Conservation (phyloP, 2,797 vertebrate genomes). For the Taenioides sp. region DNA sequence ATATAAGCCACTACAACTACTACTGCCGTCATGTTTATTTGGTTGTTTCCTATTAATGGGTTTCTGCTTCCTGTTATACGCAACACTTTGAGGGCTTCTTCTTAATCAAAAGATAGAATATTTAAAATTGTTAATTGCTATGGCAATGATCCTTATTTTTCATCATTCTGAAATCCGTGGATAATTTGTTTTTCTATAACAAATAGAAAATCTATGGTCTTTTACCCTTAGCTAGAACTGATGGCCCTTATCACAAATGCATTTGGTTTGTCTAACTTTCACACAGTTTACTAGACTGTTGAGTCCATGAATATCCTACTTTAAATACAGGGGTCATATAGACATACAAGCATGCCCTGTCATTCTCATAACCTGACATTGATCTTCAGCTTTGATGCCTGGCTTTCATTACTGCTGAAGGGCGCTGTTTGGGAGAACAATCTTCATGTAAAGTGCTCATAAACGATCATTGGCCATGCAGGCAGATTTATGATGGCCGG, state of each 20-base stretch:
- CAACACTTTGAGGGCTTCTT: too few relatives aligned
- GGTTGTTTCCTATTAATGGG: too few relatives aligned
- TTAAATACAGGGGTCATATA: constrained; percentile 28
- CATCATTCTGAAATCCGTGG: too few relatives aligned
- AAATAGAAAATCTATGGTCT: neutral
- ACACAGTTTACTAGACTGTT: constrained; percentile 5
- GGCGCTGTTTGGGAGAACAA: constrained; percentile 71
- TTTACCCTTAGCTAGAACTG: neutral
- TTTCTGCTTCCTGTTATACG: too few relatives aligned
- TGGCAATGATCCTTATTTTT: too few relatives aligned
- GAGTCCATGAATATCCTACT: constrained; percentile 14
- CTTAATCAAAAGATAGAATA: too few relatives aligned
- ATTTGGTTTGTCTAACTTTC: constrained; percentile 16
- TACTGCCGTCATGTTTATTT: neutral
- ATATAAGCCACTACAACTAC: neutral
- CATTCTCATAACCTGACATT: constrained; percentile 52
- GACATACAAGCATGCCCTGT: constrained; percentile 37
- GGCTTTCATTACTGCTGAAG: constrained; percentile 70
- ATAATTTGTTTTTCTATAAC: neutral
- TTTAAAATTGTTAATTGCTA: too few relatives aligned
- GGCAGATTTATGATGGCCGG: constrained; percentile 66
- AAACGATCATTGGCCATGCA: constrained; percentile 61
- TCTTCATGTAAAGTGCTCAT: constrained; percentile 73
- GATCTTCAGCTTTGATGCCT: constrained; percentile 64
- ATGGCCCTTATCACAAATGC: neutral